Evolutionary conservation across 2,797 vertebrate species (phyloP), one percentile per base, ranked within the genome.

Genomic region (Antennarius maculatus): DNA sequence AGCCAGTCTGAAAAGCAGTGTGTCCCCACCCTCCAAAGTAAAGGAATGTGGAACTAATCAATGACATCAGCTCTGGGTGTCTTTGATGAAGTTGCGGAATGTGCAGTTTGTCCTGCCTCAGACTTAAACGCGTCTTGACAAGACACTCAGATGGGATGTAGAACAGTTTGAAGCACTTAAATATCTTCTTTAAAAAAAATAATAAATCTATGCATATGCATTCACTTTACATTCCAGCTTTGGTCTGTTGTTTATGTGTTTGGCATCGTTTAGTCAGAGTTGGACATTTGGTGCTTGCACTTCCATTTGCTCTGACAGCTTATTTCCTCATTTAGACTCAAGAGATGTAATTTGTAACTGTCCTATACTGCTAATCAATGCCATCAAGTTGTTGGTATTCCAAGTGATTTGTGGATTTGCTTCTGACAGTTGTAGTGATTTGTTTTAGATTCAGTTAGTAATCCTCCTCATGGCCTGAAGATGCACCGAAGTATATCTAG

Each of bases 1-100:
- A 37, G 46, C 4, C 17, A 41, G 42, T 52, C 12, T 18, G 18
- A 71, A 47, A 65, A 62, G 71, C 80, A 71, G 17, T 1, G 6
- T 84, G 79, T 86, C 23, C 75, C 66, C 48, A 41, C 48, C 14
- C 39, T 63, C 10, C 5, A 12, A 66, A 46, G 5, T 41, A 51
- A 12, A 61, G 43, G 9, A 80, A 74, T 50, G 45, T 80, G 73
- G 66, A 88, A 66, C 55, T 16, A 58, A 80, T 79, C 52, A 68
- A 61, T 71, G 66, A 34, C 68, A 69, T 66, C 52, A 54, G 17
- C 12, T 12, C 18, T 31, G 1, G 7, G 16, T 13, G n/a, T 66
- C 53, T 71, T 23, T 11, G 17, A 3, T 29, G n/a, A 66, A n/a
- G 1, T 28, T 3, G 11, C 16, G 18, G 23, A 43, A 23, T 7